Base-by-base conservation (phyloP, 2,888 invertebrate genomes). In the Melieria picta region DNA sequence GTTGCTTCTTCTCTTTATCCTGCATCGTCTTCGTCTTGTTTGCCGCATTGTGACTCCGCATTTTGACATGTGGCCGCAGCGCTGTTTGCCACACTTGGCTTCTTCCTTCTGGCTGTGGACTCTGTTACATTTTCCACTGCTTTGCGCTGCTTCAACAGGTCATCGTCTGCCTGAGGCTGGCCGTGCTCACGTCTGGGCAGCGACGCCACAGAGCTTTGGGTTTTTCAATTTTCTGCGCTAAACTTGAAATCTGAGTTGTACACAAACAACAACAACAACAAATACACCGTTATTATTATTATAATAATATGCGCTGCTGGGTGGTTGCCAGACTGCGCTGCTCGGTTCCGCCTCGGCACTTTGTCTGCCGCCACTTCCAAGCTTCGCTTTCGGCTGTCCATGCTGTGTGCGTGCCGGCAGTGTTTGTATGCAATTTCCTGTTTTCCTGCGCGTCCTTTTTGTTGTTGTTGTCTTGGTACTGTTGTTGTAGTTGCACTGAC, bases 221-320 rank as follows among this genome's bases (percentile, higher is more conserved):
- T 79, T 80, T 78, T 80, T 80, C 79, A 80, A 80, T 80, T 79
- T 80, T 79, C 78, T 76, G 74, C 75, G 75, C 74, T 76, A 76
- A 77, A 78, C 75, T 77, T 74, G 73, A 77, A 77, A 78, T 77
- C 74, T 68, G 75, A 77, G 78, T 76, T 30, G 30, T 30, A 30
- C 30, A 30, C 30, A 30, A 30, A 30, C 30, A 30, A 52, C 52
- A 52, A 5, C n/a, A n/a, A n/a, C 11, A 11, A 52, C 9, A 52
- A 5, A 52, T 5, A n/a, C 52, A 52, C 1, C 13, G 11, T 52
- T 52, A 67, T 57, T 52, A 16, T 75, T 69, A 72, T 76, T 74
- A 75, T 76, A 76, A 77, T 77, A 74, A 76, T 75, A 73, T 74
- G 72, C 68, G 65, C 67, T 71, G 67, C 55, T 63, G 65, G 52